Percentiles rank a stretch among this genome's conserved stretches.
Conservation (phyloP, 1,140 invertebrate species). For the Bemisia tabaci region DNA sequence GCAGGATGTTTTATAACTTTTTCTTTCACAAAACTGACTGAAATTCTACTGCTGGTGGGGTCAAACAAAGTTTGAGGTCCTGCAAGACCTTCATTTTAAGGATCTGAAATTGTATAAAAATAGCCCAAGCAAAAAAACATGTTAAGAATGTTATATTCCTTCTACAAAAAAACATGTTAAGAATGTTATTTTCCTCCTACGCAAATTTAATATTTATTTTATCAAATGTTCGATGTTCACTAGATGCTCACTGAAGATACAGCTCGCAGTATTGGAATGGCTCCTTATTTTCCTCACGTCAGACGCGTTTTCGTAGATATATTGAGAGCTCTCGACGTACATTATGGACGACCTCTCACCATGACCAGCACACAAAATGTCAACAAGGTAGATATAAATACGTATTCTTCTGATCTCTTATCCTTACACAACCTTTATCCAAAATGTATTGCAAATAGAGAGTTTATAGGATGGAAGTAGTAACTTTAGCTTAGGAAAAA, state of each 20-base stretch:
- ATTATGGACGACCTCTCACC: slow-evolving; percentile 90
- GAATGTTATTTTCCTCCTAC: too few relatives aligned
- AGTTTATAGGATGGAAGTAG: background rate
- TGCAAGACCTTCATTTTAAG: too few relatives aligned
- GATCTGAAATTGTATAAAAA: too few relatives aligned
- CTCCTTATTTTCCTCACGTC: slow-evolving; percentile 89
- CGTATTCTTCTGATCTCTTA: background rate
- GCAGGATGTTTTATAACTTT: too few relatives aligned
- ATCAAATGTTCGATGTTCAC: slow-evolving; percentile 6
- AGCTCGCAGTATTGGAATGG: slow-evolving; percentile 89
- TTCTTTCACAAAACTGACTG: too few relatives aligned
- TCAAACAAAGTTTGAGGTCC: too few relatives aligned
- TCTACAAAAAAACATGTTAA: too few relatives aligned
- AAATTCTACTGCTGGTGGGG: too few relatives aligned
- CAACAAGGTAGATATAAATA: slow-evolving; percentile 48
- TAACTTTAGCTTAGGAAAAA: background rate
- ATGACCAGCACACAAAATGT: slow-evolving; percentile 92
- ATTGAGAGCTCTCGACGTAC: slow-evolving; percentile 82
- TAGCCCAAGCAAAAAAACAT: too few relatives aligned
- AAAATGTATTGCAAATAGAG: background rate
- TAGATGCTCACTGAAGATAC: slow-evolving; percentile 87
- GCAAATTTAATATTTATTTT: background rate
- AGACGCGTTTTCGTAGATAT: slow-evolving; percentile 93
- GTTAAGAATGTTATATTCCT: too few relatives aligned
- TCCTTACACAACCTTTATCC: too few relatives aligned